These are phyloP conservation scores for Onychostoma macrolepis DNA, from an alignment of 2,113 vertebrate genomes.

Conservation along the genomic window DNA sequence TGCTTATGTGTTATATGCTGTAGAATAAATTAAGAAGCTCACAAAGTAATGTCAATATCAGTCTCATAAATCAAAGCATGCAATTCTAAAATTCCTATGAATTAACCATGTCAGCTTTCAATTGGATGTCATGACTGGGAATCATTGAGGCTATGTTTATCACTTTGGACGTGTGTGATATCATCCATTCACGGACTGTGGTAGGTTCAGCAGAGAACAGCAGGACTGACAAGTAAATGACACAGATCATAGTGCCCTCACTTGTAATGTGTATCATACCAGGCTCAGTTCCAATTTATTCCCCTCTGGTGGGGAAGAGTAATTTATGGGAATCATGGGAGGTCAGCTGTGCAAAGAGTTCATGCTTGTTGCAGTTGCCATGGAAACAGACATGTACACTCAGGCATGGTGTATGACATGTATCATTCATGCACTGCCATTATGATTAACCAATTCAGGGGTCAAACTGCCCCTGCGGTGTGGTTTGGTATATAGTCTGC, in stretches of 20 bases:
- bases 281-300: not conserved
- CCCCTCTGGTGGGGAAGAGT: not conserved
- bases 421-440: not conserved
- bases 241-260: not conserved
- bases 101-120: not conserved
- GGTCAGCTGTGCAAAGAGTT: slow-evolving; percentile 1
- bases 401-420: not conserved
- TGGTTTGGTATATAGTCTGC: slow-evolving; percentile 1
- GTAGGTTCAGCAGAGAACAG: not conserved
- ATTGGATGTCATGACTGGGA: not conserved
- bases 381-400: slow-evolving; percentile 23
- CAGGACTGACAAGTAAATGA: slow-evolving; percentile 19
- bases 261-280: not conserved
- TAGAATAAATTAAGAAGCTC: not conserved
- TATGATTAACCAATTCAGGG: not conserved
- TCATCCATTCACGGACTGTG: not conserved
- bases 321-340: slow-evolving; percentile 19
- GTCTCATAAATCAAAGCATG: not conserved
- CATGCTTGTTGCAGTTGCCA: slow-evolving; percentile 25
- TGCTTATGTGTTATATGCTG: too few relatives aligned
- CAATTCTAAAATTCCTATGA: not conserved
- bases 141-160: not conserved
- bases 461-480: not conserved
- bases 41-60: not conserved
- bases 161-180: not conserved